Conservation (phyloP, 2,888 invertebrate species). For the Calliscelio sp. region DNA sequence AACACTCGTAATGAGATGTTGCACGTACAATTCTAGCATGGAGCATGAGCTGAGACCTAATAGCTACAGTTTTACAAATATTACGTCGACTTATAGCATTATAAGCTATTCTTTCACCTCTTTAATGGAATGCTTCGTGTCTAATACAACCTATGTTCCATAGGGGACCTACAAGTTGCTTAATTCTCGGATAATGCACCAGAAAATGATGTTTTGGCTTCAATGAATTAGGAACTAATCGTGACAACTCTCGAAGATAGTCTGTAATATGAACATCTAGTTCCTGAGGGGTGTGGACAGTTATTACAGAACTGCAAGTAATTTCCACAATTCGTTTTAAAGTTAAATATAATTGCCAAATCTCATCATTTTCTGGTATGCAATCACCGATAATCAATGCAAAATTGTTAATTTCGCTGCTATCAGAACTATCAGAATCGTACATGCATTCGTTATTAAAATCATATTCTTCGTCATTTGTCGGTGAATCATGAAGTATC, state of each 20-base stretch:
- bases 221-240: conserved; percentile 31
- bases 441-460: too few species aligned
- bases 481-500: too few species aligned
- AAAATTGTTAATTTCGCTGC: too few species aligned
- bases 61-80: conserved; percentile 50
- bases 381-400: conserved; percentile 70
- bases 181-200: conserved; percentile 63
- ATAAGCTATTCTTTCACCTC: conserved; percentile 42
- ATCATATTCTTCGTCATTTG: too few species aligned
- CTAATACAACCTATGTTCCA: conserved; percentile 54
- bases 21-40: background rate
- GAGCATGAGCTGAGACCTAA: conserved; percentile 51
- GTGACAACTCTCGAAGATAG: background rate
- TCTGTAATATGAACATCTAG: conserved; percentile 49
- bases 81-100: conserved; percentile 51
- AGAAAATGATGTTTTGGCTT: conserved; percentile 71
- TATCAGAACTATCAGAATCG: too few species aligned
- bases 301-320: conserved; percentile 50
- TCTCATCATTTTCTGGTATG: conserved; percentile 60
- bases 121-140: conserved; percentile 66
- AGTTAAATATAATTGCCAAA: conserved; percentile 67
- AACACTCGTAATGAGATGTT: background rate
- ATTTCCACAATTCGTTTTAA: conserved; percentile 69
- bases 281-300: conserved; percentile 21
- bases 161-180: conserved; percentile 56